Percentiles rank a stretch among this genome's conserved stretches.
Conservation (phyloP, 1,140 invertebrate species). For the Pseudomyrmex cubaensis region DNA sequence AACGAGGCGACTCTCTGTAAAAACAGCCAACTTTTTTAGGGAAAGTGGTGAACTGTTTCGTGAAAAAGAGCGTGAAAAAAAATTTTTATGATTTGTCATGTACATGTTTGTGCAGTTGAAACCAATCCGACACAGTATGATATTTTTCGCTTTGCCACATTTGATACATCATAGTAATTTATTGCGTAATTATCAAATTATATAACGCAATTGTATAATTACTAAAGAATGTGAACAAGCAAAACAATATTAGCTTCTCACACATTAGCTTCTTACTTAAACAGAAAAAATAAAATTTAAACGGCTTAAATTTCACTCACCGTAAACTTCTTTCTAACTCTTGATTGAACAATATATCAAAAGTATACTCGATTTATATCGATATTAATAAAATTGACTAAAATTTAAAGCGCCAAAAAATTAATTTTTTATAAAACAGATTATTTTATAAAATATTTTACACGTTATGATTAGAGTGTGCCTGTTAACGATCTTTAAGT, state of each 20-base stretch:
- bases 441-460: not conserved
- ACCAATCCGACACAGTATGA: no score
- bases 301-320: slow-evolving; percentile 28
- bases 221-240: not conserved
- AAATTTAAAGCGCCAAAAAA: no score
- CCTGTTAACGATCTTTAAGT: slow-evolving; percentile 14
- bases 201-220: slow-evolving; percentile 27
- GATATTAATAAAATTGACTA: not conserved
- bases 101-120: not conserved
- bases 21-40: not conserved
- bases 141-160: not conserved
- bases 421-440: not conserved
- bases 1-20: slow-evolving; percentile 16
- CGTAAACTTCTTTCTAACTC: slow-evolving; percentile 14
- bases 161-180: not conserved
- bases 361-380: not conserved
- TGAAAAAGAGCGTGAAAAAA: not conserved
- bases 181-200: not conserved
- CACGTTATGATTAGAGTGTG: not conserved
- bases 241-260: slow-evolving; percentile 1
- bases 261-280: not conserved
- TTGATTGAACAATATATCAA: slow-evolving; percentile 11
- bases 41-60: slow-evolving; percentile 17
- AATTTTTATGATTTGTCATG: slow-evolving; percentile 17
- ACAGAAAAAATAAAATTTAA: slow-evolving; percentile 3